Percentiles rank a stretch among this genome's conserved stretches.
phyloP scores from a whole-genome alignment of 2,888 invertebrate species.

The Laothoe populi region DNA sequence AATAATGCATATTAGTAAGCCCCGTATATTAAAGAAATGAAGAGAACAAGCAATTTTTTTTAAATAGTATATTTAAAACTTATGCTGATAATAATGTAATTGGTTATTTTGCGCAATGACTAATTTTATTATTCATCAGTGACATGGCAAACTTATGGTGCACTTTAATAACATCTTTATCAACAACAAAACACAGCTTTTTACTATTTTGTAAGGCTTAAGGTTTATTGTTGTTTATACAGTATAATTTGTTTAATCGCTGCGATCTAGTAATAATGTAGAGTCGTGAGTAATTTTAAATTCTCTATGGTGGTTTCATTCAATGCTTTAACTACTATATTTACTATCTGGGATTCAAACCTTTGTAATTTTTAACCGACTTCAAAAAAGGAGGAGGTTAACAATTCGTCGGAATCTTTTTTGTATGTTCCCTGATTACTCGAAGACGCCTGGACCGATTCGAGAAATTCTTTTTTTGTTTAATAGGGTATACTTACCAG shows the following conservation, averaged over 20 bases:
- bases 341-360: neutral
- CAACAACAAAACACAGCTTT: constrained; percentile 60
- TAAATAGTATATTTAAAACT: no score
- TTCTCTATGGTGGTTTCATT: neutral
- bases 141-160: constrained; percentile 50
- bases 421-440: no score
- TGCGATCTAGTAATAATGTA: constrained; percentile 37
- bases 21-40: no score
- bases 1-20: no score
- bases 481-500: no score
- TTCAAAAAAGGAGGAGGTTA: no score
- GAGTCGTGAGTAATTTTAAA: neutral
- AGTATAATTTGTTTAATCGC: constrained; percentile 58
- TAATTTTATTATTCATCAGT: constrained; percentile 21
- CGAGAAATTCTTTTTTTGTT: no score
- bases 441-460: no score
- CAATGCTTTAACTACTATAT: neutral
- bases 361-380: neutral
- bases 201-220: constrained; percentile 57
- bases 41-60: no score
- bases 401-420: no score
- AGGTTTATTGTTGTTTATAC: constrained; percentile 54
- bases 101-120: neutral
- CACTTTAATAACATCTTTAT: constrained; percentile 69
- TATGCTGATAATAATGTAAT: neutral